Conservation (phyloP, 2,888 invertebrate species). For the Drosophila merina region DNA sequence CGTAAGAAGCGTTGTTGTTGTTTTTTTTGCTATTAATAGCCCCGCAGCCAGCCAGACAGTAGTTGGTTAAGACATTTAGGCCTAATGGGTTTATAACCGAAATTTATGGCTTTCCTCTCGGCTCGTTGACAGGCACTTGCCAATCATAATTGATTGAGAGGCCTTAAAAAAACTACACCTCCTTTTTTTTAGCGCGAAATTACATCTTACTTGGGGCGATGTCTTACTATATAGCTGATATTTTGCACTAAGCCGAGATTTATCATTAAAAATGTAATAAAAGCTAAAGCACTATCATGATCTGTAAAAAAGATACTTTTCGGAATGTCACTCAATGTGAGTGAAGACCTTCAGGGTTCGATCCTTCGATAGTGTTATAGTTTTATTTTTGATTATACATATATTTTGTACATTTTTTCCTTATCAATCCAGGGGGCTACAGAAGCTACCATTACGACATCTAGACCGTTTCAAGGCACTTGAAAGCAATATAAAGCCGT, state of each 20-base stretch:
- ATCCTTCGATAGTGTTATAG: not conserved
- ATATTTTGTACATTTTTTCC: not conserved
- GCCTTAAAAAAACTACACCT: not conserved
- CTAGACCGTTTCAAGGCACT: constrained; percentile 14
- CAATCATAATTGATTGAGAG: constrained; percentile 26
- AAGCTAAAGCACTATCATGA: too few relatives aligned
- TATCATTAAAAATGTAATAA: not conserved
- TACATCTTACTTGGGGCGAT: constrained; percentile 21
- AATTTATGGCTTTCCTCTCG: constrained; percentile 25
- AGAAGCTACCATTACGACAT: constrained; percentile 25
- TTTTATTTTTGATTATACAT: not conserved
- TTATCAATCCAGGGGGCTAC: constrained; percentile 18
- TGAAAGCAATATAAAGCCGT: not conserved
- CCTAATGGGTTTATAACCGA: constrained; percentile 41
- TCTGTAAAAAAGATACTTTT: not conserved
- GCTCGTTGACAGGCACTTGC: constrained; percentile 28
- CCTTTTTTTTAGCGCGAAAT: constrained; percentile 10
- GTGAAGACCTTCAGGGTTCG: not conserved
- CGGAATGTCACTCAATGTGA: not conserved
- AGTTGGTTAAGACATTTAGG: constrained; percentile 3
- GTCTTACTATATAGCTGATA: not conserved
- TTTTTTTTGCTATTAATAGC: constrained; percentile 30
- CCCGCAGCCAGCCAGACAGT: not conserved
- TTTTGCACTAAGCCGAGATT: constrained; percentile 3
- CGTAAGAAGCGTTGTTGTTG: not conserved